These are phyloP conservation scores for Cairina moschata DNA, from an alignment of 2,113 vertebrate genomes.

Conservation along the genomic window DNA sequence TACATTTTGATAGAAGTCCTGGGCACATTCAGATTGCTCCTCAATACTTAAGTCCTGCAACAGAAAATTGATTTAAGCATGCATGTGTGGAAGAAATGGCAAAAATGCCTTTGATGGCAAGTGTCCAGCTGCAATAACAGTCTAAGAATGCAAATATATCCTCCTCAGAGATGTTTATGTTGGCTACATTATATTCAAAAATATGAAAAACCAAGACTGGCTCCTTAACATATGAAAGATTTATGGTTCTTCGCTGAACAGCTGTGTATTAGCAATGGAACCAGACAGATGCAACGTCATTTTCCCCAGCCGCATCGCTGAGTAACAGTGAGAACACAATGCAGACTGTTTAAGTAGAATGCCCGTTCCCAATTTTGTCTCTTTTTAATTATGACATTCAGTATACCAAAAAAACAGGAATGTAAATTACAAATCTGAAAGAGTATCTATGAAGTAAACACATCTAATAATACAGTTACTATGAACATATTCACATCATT, in stretches of 20 bases:
- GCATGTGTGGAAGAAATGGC: neutral
- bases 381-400: neutral
- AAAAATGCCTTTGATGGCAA: neutral
- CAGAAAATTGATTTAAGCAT: neutral
- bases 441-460: neutral
- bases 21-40: conserved; percentile 93
- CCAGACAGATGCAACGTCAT: neutral
- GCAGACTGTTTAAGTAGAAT: neutral
- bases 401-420: neutral
- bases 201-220: neutral
- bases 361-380: neutral
- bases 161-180: neutral
- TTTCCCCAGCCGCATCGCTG: neutral
- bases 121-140: neutral
- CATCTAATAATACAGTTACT: neutral
- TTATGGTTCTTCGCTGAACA: neutral
- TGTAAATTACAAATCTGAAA: neutral
- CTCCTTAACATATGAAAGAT: neutral
- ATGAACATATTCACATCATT: neutral
- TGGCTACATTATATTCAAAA: neutral
- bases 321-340: neutral
- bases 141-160: conserved; percentile 46
- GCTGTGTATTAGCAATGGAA: neutral
- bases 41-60: conserved; percentile 86
- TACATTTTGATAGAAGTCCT: conserved; percentile 95